These are phyloP conservation scores for Labrus mixtus DNA, from an alignment of 2,113 vertebrate genomes.

Conservation along the genomic window DNA sequence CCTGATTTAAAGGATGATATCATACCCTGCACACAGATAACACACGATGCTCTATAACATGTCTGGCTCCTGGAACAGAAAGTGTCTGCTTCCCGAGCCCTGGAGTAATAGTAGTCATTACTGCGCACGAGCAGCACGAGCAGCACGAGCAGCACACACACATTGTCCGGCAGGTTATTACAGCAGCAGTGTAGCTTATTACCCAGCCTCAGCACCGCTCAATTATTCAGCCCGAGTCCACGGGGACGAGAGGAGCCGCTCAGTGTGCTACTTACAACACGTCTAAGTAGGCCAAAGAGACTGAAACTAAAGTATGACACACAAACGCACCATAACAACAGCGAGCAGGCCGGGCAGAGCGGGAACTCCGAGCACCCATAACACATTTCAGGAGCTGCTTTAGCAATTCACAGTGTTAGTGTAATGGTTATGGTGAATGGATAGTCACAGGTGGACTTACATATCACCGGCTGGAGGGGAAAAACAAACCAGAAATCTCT, in stretches of 20 bases:
- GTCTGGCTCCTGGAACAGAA: slow-evolving; percentile 36
- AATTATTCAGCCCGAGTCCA: slow-evolving; percentile 79
- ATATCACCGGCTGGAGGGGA: background rate
- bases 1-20: background rate
- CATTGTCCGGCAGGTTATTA: slow-evolving; percentile 75
- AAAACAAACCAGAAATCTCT: slow-evolving; percentile 2
- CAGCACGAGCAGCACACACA: slow-evolving; percentile 20
- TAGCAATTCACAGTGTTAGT: background rate
- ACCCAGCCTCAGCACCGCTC: slow-evolving; percentile 72
- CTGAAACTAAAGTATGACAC: slow-evolving; percentile 71
- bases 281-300: slow-evolving; percentile 86
- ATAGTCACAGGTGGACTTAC: background rate
- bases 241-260: slow-evolving; percentile 68
- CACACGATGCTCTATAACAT: slow-evolving; percentile 30
- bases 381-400: slow-evolving; percentile 10
- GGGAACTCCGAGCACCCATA: slow-evolving; percentile 26
- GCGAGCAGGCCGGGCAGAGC: slow-evolving; percentile 8
- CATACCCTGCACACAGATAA: slow-evolving; percentile 10
- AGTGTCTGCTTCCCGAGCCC: slow-evolving; percentile 48
- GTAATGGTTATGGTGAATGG: background rate
- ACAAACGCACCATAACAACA: slow-evolving; percentile 44
- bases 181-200: slow-evolving; percentile 73
- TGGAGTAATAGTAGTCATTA: slow-evolving; percentile 69
- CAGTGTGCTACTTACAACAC: slow-evolving; percentile 84
- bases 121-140: slow-evolving; percentile 12